phyloP scores from a whole-genome alignment of 1,140 invertebrate species.

The Drosophila cardini region DNA sequence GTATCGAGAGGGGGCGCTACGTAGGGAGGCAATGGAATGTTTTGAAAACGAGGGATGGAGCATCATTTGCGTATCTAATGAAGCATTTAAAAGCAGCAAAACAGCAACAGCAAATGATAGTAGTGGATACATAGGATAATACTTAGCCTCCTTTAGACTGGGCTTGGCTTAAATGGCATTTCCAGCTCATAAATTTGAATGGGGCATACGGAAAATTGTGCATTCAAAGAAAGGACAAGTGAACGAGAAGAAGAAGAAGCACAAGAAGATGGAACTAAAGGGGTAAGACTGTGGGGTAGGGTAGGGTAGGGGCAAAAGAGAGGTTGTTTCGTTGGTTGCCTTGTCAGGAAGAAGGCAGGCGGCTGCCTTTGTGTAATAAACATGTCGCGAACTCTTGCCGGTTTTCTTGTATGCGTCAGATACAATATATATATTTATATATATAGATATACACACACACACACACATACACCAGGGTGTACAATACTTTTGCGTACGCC shows the following conservation, averaged over 20 bases:
- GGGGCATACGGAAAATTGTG: conserved; percentile 33
- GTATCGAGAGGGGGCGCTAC: neutral
- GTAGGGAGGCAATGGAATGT: neutral
- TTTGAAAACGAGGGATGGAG: neutral
- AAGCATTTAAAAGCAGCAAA: conserved; percentile 63
- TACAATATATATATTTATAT: conserved; percentile 23
- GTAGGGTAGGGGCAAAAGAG: neutral
- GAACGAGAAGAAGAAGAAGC: neutral
- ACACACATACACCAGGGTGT: neutral
- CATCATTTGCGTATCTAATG: conserved; percentile 68
- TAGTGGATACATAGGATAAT: conserved; percentile 21
- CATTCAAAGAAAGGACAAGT: conserved; percentile 16
- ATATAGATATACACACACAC: conserved; percentile 11
- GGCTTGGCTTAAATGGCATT: conserved; percentile 52
- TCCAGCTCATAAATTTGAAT: conserved; percentile 68
- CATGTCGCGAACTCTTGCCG: conserved; percentile 46
- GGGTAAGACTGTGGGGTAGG: too few species aligned
- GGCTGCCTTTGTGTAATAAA: conserved; percentile 46
- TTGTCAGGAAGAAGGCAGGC: conserved; percentile 3
- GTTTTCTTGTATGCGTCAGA: conserved; percentile 29
- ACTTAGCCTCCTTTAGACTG: conserved; percentile 14
- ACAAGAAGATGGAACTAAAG: neutral
- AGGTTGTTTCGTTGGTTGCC: neutral
- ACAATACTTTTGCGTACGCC: conserved; percentile 25
- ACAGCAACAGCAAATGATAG: conserved; percentile 26